Evolutionary conservation across 2,113 vertebrate species (phyloP).

Genomic region (Melanocharis versteri): DNA sequence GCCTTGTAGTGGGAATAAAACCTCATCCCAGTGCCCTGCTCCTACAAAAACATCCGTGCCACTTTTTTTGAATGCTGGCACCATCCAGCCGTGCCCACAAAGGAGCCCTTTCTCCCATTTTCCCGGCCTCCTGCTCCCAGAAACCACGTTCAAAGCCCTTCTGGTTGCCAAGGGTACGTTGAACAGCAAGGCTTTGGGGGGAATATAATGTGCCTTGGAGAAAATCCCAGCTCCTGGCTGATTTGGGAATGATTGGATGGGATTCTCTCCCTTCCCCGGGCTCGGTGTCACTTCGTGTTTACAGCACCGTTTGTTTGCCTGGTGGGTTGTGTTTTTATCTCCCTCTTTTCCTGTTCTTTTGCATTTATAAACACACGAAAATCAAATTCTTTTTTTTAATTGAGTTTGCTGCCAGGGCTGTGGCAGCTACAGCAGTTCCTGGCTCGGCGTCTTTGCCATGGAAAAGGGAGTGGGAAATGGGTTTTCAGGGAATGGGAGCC

Average conservation of each 20-base stretch:
- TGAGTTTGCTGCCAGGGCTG: background rate
- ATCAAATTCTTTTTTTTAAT: background rate
- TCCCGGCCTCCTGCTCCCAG: background rate
- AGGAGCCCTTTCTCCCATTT: slow-evolving; percentile 22
- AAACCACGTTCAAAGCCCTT: background rate
- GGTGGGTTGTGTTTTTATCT: background rate
- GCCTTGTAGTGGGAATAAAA: too few species aligned
- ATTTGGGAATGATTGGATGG: background rate
- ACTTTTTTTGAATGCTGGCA: background rate
- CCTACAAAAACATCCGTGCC: background rate
- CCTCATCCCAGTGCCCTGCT: background rate
- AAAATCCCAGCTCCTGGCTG: slow-evolving; percentile 18
- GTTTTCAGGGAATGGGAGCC: background rate
- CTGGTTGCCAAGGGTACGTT: slow-evolving; percentile 51
- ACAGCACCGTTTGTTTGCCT: background rate
- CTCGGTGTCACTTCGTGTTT: slow-evolving; percentile 7
- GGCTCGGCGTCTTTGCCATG: background rate
- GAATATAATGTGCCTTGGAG: slow-evolving; percentile 38
- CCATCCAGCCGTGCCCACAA: background rate
- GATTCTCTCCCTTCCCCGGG: background rate
- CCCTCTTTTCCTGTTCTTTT: background rate
- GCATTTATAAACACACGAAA: background rate
- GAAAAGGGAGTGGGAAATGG: background rate
- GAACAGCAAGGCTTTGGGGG: background rate
- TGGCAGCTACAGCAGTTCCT: background rate